phyloP scores from a whole-genome alignment of 2,888 invertebrate species.

The Eueremaeus valkanovi region DNA sequence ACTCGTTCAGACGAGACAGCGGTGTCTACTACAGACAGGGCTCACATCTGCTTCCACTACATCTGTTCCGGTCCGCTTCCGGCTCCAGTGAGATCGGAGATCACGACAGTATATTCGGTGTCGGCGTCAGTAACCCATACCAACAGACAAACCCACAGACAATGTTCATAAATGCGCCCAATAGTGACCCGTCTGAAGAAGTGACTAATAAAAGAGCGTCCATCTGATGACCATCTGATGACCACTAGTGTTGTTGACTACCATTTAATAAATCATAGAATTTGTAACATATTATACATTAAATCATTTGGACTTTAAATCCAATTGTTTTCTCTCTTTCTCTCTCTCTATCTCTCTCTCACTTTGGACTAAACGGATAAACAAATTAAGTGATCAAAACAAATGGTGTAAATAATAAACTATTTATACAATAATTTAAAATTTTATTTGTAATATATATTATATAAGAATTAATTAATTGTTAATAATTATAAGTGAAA shows the following conservation, averaged over 20 bases:
- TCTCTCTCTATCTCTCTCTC: no score
- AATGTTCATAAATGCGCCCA: conserved; percentile 14
- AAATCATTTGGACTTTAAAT: neutral
- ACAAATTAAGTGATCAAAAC: conserved; percentile 7
- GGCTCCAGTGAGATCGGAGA: conserved; percentile 4
- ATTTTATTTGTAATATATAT: neutral
- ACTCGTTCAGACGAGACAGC: conserved; percentile 11
- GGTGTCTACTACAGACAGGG: conserved; percentile 20
- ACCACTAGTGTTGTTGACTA: neutral
- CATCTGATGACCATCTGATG: neutral
- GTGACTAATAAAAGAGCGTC: conserved; percentile 28
- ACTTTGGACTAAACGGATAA: neutral
- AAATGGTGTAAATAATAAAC: conserved; percentile 11
- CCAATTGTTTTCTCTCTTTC: no score
- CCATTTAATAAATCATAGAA: no score
- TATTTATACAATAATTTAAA: conserved; percentile 8
- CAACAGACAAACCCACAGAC: neutral
- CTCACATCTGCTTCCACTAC: conserved; percentile 21
- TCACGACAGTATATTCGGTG: neutral
- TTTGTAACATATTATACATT: neutral
- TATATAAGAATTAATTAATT: neutral
- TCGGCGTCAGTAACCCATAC: neutral
- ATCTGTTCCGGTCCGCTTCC: conserved; percentile 13
- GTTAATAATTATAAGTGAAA: neutral
- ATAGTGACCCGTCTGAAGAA: neutral